Base-by-base conservation (phyloP, 1,140 invertebrate species). In the Cyphomyrmex costatus region DNA sequence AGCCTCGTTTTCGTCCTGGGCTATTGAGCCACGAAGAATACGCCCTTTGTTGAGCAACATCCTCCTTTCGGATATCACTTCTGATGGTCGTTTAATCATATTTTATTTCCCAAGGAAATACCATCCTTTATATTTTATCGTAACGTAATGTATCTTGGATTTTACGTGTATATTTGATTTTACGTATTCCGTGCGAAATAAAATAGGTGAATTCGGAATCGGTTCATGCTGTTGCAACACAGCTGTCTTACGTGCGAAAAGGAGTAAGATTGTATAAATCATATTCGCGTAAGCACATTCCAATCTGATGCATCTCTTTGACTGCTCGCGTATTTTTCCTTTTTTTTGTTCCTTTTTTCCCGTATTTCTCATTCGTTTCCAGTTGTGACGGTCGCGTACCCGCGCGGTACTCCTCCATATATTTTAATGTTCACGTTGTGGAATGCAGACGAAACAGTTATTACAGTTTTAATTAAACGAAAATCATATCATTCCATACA, bases 401-500 rank as follows among this genome's bases (percentile, higher is more conserved):
- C n/a, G 74, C 14, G 73, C 16, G 74, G 46, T 79, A 36, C 77
- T 78, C 80, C 77, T 78, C 80, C 85, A 83, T 91, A 91, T 91
- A 91, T 91, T 91, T 91, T 89, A 91, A 91, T 85, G 87, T 65
- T 61, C 65, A 10, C 33, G 36, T 42, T 36, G 27, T 63, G 90
- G 88, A 92, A 92, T 90, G 91, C 85, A 76, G 86, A 85, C 87
- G 86, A 89, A 91, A 91, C 91, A 91, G 88, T 92, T 93, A 92
- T 92, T 90, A 89, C 90, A 86, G 86, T 92, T 92, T 92, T 92
- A 92, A 92, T 92, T 92, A 92, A 92, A 92, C 88, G 91, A 91
- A 92, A 92, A 92, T 92, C 91, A 92, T 91, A 92, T 91, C 88
- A 87, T 92, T 92, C 91, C 86, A 58, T 91, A 90, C 90, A 91